phyloP scores from a whole-genome alignment of 2,888 invertebrate species.

The Meliscaeva auricollis region DNA sequence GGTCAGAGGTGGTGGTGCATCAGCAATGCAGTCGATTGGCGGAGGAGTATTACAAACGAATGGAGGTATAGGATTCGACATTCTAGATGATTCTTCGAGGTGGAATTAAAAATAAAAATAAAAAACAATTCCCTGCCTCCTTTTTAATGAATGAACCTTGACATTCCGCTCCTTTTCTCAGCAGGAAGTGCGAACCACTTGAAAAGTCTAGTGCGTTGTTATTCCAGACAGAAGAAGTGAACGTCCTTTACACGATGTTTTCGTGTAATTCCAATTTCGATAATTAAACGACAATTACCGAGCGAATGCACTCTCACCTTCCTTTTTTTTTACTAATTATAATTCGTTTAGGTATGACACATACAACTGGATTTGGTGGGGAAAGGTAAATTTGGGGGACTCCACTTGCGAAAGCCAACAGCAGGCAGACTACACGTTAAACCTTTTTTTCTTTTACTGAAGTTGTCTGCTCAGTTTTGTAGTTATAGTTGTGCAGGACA shows the following conservation, averaged over 20 bases:
- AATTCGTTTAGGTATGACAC: slow-evolving; percentile 60
- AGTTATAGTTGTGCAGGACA: neutral
- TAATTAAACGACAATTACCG: slow-evolving; percentile 71
- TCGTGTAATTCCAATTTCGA: slow-evolving; percentile 27
- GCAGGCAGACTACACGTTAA: slow-evolving; percentile 19
- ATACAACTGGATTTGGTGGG: slow-evolving; percentile 56
- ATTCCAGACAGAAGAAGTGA: slow-evolving; percentile 14
- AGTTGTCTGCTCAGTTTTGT: neutral
- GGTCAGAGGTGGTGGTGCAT: slow-evolving; percentile 81
- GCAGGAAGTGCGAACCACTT: neutral
- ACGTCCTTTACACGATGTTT: slow-evolving; percentile 28
- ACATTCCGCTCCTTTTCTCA: slow-evolving; percentile 35
- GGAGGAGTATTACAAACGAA: slow-evolving; percentile 86
- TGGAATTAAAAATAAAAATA: slow-evolving; percentile 22
- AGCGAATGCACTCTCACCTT: slow-evolving; percentile 73
- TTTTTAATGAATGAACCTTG: slow-evolving; percentile 17
- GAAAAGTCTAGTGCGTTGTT: neutral
- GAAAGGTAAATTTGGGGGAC: slow-evolving; percentile 40
- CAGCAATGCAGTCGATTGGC: slow-evolving; percentile 84
- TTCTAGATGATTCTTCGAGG: slow-evolving; percentile 13
- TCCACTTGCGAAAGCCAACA: slow-evolving; percentile 15
- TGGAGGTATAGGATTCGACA: slow-evolving; percentile 85
- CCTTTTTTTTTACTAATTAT: slow-evolving; percentile 1
- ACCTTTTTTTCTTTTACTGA: slow-evolving; percentile 6
- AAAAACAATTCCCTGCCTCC: slow-evolving; percentile 15